Conservation (phyloP, 1,140 invertebrate genomes). For the Diabrotica undecimpunctata region DNA sequence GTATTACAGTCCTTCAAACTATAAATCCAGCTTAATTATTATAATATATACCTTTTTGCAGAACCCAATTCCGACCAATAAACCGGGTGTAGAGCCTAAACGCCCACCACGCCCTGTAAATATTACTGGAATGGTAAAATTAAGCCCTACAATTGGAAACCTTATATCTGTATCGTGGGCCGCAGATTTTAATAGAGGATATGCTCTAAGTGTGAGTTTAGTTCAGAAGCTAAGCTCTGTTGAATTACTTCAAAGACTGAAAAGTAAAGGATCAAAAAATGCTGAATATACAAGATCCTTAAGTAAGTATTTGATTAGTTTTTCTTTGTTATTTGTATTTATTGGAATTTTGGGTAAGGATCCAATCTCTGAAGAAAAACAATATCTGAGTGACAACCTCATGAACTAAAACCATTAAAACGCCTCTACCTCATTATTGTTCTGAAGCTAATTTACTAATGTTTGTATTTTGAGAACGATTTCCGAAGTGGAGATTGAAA, state of each 20-base stretch:
- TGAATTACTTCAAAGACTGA: constrained; percentile 77
- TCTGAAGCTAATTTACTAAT: too few species aligned
- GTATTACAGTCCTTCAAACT: too few species aligned
- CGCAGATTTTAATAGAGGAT: constrained; percentile 78
- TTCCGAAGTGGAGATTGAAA: too few species aligned
- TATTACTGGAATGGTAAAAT: constrained; percentile 85
- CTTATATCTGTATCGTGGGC: constrained; percentile 83
- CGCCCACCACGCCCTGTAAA: constrained; percentile 93
- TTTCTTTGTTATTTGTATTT: too few species aligned
- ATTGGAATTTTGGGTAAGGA: too few species aligned
- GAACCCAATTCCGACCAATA: constrained; percentile 97
- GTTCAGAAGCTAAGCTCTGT: constrained; percentile 82
- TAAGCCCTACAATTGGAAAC: constrained; percentile 84
- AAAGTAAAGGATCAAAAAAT: constrained; percentile 81
- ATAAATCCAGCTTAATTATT: too few species aligned
- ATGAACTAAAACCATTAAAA: too few species aligned
- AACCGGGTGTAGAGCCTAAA: constrained; percentile 94
- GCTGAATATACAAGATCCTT: constrained; percentile 84
- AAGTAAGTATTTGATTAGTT: constrained; percentile 61
- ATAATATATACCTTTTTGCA: constrained; percentile 45
- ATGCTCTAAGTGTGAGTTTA: constrained; percentile 82
- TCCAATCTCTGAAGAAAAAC: too few species aligned
- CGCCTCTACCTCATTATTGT: too few species aligned
- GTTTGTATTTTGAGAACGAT: too few species aligned
- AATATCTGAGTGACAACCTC: too few species aligned